Percentiles rank a stretch among this genome's conserved stretches.
Evolutionary conservation across 2,797 vertebrate genomes (phyloP).

Genomic region (Takifugu ocellatus): DNA sequence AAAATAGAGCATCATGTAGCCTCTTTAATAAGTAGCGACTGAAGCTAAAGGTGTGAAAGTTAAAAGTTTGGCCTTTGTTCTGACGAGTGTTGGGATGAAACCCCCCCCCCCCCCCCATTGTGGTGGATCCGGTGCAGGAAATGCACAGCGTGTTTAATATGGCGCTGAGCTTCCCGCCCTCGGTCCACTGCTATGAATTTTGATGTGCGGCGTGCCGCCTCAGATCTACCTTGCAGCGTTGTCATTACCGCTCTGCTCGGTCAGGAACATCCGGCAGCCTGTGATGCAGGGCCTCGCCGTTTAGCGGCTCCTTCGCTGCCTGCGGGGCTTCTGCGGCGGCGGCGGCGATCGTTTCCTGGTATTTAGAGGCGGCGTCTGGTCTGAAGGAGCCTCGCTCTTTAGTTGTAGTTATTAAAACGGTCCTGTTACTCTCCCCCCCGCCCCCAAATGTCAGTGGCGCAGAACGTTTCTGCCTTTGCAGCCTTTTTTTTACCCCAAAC

Average conservation of each 20-base stretch:
- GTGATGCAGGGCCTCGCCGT: conserved; percentile 33
- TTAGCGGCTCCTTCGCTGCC: conserved; percentile 28
- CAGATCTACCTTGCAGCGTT: conserved; percentile 41
- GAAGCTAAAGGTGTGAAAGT: too few species aligned
- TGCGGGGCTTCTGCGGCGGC: not conserved
- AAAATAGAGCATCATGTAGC: too few species aligned
- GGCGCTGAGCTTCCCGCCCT: conserved; percentile 49
- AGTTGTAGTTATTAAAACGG: not conserved
- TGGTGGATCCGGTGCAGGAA: conserved; percentile 29
- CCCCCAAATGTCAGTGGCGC: too few species aligned
- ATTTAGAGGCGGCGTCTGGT: too few species aligned
- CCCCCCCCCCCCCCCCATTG: conserved; percentile 12
- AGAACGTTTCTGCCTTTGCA: not conserved
- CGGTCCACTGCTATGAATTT: conserved; percentile 66
- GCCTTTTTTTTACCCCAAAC: conserved; percentile 17
- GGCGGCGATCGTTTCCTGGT: too few species aligned
- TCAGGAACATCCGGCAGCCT: conserved; percentile 39
- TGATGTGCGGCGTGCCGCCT: conserved; percentile 52
- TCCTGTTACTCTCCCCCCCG: too few species aligned
- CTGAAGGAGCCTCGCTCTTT: too few species aligned
- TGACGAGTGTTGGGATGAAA: conserved; percentile 18
- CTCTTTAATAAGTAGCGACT: too few species aligned
- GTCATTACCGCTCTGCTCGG: conserved; percentile 55
- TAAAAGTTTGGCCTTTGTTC: conserved; percentile 2
- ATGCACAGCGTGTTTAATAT: conserved; percentile 54